A percentile compares a stretch with the other conserved stretches of the same genome.
Conservation (phyloP, 2,113 vertebrate genomes). For the Corapipo altera region DNA sequence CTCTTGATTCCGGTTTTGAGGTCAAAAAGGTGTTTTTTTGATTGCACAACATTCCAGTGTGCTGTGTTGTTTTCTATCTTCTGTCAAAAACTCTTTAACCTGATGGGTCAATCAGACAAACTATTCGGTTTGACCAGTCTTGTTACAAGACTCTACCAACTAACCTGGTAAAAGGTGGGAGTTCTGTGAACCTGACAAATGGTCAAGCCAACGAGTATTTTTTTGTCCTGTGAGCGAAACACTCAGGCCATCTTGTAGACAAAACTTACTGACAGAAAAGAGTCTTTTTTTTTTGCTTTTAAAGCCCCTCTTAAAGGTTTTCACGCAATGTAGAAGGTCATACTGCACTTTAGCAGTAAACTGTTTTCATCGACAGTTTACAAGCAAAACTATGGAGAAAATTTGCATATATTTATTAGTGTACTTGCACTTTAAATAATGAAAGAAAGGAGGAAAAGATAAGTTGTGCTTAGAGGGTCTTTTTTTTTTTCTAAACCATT, state of each 20-base stretch:
- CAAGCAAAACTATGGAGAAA: background rate
- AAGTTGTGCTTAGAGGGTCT: background rate
- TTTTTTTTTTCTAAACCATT: background rate
- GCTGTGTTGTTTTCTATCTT: background rate
- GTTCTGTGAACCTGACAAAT: background rate
- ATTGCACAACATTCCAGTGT: background rate
- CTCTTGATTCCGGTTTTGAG: constrained; percentile 5
- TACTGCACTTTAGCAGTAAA: background rate
- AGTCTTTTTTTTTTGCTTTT: background rate
- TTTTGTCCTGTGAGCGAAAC: background rate
- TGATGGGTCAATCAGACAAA: background rate
- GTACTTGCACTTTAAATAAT: background rate
- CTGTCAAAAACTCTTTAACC: background rate
- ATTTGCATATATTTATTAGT: background rate
- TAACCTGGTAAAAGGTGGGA: background rate
- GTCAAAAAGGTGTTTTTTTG: background rate
- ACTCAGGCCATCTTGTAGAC: background rate
- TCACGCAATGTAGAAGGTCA: background rate
- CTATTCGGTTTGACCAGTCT: background rate
- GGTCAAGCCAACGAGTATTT: background rate
- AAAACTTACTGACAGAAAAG: background rate
- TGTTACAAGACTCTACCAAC: background rate
- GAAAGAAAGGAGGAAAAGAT: background rate
- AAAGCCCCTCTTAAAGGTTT: background rate
- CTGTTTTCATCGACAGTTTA: background rate